phyloP scores from a whole-genome alignment of 2,797 vertebrate species.

The Squalus acanthias region DNA sequence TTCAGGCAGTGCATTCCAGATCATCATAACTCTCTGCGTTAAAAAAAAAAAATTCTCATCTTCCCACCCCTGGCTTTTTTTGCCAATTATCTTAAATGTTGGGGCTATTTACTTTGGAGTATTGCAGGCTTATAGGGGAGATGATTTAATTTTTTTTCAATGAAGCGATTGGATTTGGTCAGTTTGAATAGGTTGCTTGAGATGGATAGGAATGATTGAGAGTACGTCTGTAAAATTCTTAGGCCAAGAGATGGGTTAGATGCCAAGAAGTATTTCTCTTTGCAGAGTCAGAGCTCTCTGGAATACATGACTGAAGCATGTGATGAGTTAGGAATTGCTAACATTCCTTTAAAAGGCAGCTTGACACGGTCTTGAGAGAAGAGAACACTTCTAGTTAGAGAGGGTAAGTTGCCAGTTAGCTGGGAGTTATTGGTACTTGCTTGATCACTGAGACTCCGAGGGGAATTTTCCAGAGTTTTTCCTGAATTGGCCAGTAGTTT shows the following conservation, averaged over 20 bases:
- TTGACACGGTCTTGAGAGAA: neutral
- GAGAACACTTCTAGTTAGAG: neutral
- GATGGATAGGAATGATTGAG: neutral
- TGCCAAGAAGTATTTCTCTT: neutral
- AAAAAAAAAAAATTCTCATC: neutral
- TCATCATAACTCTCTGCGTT: neutral
- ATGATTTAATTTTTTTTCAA: neutral
- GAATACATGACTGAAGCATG: neutral
- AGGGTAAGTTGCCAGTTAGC: neutral
- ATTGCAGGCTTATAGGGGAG: neutral
- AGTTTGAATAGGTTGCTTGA: neutral
- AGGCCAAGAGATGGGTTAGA: neutral
- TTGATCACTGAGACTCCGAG: neutral
- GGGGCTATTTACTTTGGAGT: neutral
- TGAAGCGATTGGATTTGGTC: neutral
- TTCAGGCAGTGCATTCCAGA: neutral
- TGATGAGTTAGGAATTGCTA: neutral
- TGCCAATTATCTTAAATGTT: neutral
- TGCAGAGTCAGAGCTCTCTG: neutral
- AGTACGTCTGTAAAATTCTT: neutral
- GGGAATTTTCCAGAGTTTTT: too few relatives aligned
- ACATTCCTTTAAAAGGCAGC: neutral
- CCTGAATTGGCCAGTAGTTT: too few relatives aligned
- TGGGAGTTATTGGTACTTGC: neutral
- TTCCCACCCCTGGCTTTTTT: neutral